Percentiles rank a stretch among this genome's conserved stretches.
Evolutionary conservation across 1,140 invertebrate species (phyloP).

Genomic region (Drosophila erecta): DNA sequence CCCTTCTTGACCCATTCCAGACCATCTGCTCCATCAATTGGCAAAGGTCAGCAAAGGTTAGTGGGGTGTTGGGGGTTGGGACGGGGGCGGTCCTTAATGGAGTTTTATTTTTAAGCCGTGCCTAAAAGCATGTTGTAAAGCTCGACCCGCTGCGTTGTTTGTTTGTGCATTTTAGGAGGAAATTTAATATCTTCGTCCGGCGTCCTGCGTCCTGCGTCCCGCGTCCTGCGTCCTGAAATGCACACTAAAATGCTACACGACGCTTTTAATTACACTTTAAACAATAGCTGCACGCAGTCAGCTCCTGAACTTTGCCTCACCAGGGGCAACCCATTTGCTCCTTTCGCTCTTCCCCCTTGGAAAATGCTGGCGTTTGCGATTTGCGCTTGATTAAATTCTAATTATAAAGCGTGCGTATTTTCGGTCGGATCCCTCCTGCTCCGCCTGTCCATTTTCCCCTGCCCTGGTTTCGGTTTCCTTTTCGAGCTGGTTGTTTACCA

Average conservation of each 20-base stretch:
- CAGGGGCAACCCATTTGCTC: conserved; percentile 36
- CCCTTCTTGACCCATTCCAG: conserved; percentile 12
- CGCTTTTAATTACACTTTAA: conserved; percentile 81
- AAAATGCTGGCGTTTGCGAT: conserved; percentile 75
- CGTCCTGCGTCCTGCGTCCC: conserved; percentile 16
- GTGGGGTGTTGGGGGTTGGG: background rate
- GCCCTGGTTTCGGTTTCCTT: conserved; percentile 18
- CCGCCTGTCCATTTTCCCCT: background rate
- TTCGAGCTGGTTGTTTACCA: conserved; percentile 67
- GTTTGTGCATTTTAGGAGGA: conserved; percentile 30
- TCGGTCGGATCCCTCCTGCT: conserved; percentile 18
- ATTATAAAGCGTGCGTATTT: conserved; percentile 83
- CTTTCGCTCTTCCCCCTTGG: conserved; percentile 18
- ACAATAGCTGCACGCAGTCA: conserved; percentile 62
- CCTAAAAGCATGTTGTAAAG: conserved; percentile 38
- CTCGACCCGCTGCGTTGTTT: conserved; percentile 18
- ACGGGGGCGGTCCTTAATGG: conserved; percentile 34
- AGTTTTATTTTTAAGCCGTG: conserved; percentile 60
- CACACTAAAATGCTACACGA: conserved; percentile 75
- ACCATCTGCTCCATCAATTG: conserved; percentile 49
- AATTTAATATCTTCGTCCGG: conserved; percentile 71
- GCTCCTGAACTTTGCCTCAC: conserved; percentile 3
- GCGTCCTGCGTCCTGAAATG: conserved; percentile 27
- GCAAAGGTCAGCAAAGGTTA: conserved; percentile 73
- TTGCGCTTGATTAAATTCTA: conserved; percentile 83